Base-by-base conservation (phyloP, 2,888 invertebrate genomes). In the Timandra comae region DNA sequence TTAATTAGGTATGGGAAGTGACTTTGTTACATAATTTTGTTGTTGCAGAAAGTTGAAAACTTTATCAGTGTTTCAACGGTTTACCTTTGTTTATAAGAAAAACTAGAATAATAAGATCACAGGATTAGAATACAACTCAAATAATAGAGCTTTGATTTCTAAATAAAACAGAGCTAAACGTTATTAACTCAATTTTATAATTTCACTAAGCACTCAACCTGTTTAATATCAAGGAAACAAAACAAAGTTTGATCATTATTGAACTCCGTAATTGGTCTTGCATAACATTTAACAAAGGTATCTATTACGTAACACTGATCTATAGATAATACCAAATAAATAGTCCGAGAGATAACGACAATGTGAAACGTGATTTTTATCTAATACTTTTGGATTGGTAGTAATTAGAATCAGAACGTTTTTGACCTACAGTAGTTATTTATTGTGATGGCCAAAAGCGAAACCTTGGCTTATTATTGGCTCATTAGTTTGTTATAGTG, bases 391-490 rank as follows among this genome's bases (percentile, higher is more conserved):
- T 22, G 9, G 65, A 49, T 43, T 35, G 46, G 58, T 42, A 46
- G 57, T 67, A 68, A 70, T 70, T 70, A 67, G 63, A 59, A 50
- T 56, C 50, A 51, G 49, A 55, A 52, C 3, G 52, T 43, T 44
- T 24, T 33, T 21, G 12, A 23, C 28, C 41, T 37, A 27, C 33
- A 46, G 67, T 64, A 63, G 52, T 49, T 60, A 35, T 32, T 72
- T 76, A 80, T 79, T 75, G 59, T 48, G 43, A 50, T 59, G 61
- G 76, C 75, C 75, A 41, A 62, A 69, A 63, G 64, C 58, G 45
- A 56, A 65, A 61, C 81, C 81, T 82, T 82, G 79, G 68, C 53
- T 58, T 70, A 69, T 67, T 74, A 69, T 69, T 67, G 72, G 65
- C 64, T 79, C 75, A 80, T 80, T 82, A 79, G 71, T 71, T 65